A percentile compares a stretch with the other conserved stretches of the same genome.
Evolutionary conservation across 2,113 vertebrate species (phyloP).

Genomic region (Neodontobutis hainanensis): DNA sequence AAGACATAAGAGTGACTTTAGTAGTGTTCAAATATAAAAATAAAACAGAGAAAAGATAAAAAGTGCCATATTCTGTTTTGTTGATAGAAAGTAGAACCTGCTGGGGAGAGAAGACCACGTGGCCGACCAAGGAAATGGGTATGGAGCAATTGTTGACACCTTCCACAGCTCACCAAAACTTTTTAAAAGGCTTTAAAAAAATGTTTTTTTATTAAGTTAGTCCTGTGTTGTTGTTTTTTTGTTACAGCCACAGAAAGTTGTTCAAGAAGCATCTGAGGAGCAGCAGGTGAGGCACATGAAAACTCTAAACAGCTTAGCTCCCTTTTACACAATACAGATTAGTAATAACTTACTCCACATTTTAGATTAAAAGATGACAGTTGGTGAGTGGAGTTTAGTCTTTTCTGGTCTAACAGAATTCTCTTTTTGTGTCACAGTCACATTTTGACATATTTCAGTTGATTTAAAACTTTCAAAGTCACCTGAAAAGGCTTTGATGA

Average conservation of each 20-base stretch:
- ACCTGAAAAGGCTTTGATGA: conserved; percentile 14
- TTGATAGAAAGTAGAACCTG: conserved; percentile 89
- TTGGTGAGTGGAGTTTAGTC: conserved; percentile 23
- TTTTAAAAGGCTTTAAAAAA: conserved; percentile 16
- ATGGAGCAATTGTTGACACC: conserved; percentile 66
- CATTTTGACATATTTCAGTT: conserved; percentile 46
- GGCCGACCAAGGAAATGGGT: conserved; percentile 99
- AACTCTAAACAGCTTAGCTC: conserved; percentile 10
- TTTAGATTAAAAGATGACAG: conserved; percentile 1
- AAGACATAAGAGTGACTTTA: no score
- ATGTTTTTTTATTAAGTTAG: conserved; percentile 19
- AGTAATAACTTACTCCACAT: neutral
- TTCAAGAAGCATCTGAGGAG: conserved; percentile 68
- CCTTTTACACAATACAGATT: neutral
- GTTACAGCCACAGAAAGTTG: conserved; percentile 76
- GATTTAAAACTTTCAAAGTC: neutral
- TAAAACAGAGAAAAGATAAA: no score
- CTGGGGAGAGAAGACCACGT: conserved; percentile 92
- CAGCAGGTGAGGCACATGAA: conserved; percentile 74
- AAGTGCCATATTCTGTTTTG: conserved; percentile 9
- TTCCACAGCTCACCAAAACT: neutral
- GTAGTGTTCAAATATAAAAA: no score
- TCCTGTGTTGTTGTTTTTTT: conserved; percentile 30
- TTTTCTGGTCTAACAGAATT: conserved; percentile 47
- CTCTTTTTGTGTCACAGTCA: conserved; percentile 50